These are phyloP conservation scores for Panagrolaimus sp. DNA, from an alignment of 1,140 invertebrate species.

Conservation along the genomic window DNA sequence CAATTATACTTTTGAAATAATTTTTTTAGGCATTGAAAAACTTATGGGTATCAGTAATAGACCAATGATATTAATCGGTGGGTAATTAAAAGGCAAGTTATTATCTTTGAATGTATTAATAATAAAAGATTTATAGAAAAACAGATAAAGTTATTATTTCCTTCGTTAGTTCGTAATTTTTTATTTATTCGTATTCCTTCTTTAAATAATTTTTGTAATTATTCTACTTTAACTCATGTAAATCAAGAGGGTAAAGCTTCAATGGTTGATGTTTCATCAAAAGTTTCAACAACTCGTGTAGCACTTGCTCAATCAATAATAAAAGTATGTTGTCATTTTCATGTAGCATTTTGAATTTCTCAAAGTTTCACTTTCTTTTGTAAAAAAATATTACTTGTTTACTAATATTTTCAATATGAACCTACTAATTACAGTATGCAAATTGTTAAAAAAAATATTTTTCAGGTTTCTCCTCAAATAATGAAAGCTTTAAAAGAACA, in stretches of 20 bases:
- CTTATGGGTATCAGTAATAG: constrained; percentile 86
- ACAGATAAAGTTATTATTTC: background rate
- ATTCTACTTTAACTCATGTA: constrained; percentile 67
- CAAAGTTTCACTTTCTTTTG: too few relatives aligned
- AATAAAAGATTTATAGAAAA: background rate
- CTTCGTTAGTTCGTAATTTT: too few relatives aligned
- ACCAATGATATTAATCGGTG: constrained; percentile 98
- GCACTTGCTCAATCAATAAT: constrained; percentile 66
- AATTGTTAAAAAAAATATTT: too few relatives aligned
- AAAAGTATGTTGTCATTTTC: constrained; percentile 24
- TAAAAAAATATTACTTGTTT: too few relatives aligned
- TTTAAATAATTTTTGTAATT: background rate
- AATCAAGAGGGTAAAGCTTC: constrained; percentile 71
- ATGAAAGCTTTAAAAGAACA: constrained; percentile 61
- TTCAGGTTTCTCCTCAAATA: constrained; percentile 34
- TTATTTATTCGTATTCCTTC: too few relatives aligned
- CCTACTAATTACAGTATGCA: constrained; percentile 6
- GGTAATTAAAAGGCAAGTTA: constrained; percentile 65
- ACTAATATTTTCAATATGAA: too few relatives aligned
- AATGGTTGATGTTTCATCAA: constrained; percentile 84
- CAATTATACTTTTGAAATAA: constrained; percentile 58
- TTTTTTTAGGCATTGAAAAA: constrained; percentile 79
- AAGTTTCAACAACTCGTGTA: constrained; percentile 66
- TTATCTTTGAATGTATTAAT: background rate
- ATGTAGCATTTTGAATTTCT: background rate